A percentile compares a stretch with the other conserved stretches of the same genome.
Evolutionary conservation across 1,140 invertebrate species (phyloP).

Genomic region (Yoshiicerus persimilis): DNA sequence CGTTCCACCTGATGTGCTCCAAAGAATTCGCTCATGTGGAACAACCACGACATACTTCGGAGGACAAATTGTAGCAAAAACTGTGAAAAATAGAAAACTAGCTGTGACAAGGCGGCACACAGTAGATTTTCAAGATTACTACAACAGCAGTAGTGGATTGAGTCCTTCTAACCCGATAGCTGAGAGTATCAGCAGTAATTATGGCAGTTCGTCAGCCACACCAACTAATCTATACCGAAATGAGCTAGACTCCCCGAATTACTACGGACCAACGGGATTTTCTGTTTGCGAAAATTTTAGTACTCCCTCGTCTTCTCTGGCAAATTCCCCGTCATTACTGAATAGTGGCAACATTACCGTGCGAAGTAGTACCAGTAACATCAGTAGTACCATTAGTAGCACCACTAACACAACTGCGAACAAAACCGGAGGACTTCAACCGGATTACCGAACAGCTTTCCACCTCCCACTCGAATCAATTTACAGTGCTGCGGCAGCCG

Average conservation of each 20-base stretch:
- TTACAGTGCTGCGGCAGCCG: neutral
- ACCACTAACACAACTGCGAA: neutral
- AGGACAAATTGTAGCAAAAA: conserved; percentile 70
- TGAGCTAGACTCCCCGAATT: conserved; percentile 51
- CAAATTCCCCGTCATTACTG: neutral
- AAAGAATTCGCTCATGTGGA: conserved; percentile 80
- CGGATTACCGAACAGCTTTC: conserved; percentile 10
- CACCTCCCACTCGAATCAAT: conserved; percentile 16
- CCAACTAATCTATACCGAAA: conserved; percentile 56
- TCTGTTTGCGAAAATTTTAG: conserved; percentile 57
- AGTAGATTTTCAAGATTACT: conserved; percentile 32
- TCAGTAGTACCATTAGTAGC: neutral
- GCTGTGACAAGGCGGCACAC: conserved; percentile 59
- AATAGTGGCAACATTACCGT: neutral
- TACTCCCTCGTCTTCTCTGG: conserved; percentile 50
- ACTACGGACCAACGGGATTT: conserved; percentile 49
- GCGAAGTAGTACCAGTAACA: neutral
- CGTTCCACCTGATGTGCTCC: conserved; percentile 71
- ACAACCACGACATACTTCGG: conserved; percentile 84
- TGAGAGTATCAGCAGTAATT: neutral
- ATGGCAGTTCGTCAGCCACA: conserved; percentile 52
- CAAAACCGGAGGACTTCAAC: neutral
- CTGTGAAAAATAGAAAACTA: conserved; percentile 63
- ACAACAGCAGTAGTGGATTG: neutral
- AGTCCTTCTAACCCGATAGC: neutral